Percentiles rank a stretch among this genome's conserved stretches.
Evolutionary conservation across 2,888 invertebrate species (phyloP).

Genomic region (Conus canariensis): DNA sequence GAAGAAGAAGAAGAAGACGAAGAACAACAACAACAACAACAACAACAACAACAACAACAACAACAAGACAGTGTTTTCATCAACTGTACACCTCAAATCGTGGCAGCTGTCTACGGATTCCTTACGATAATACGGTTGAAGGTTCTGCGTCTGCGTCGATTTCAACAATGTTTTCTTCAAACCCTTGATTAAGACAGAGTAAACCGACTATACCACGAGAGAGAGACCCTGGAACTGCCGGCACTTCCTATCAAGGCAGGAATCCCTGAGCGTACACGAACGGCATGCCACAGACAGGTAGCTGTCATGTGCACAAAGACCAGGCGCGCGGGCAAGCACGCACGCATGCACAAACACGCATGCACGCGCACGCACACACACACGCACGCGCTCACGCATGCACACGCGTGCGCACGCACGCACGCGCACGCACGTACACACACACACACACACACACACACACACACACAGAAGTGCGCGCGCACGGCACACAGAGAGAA

Average conservation of each 20-base stretch:
- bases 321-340: neutral
- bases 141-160: too few relatives aligned
- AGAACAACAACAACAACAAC: too few relatives aligned
- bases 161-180: neutral
- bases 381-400: neutral
- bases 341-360: neutral
- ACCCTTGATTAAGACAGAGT: neutral
- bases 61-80: too few relatives aligned
- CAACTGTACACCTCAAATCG: too few relatives aligned
- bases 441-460: conserved; percentile 2
- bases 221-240: neutral
- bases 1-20: too few relatives aligned
- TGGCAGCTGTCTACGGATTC: too few relatives aligned
- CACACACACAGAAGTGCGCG: neutral
- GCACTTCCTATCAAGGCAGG: neutral
- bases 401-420: neutral
- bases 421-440: neutral
- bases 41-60: too few relatives aligned
- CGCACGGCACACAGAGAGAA: neutral
- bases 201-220: neutral
- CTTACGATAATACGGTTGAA: too few relatives aligned
- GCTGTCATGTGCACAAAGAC: neutral
- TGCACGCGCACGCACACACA: neutral
- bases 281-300: neutral
- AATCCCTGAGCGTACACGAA: neutral